phyloP scores from a whole-genome alignment of 2,797 vertebrate genomes.

The Phataginus tricuspis region DNA sequence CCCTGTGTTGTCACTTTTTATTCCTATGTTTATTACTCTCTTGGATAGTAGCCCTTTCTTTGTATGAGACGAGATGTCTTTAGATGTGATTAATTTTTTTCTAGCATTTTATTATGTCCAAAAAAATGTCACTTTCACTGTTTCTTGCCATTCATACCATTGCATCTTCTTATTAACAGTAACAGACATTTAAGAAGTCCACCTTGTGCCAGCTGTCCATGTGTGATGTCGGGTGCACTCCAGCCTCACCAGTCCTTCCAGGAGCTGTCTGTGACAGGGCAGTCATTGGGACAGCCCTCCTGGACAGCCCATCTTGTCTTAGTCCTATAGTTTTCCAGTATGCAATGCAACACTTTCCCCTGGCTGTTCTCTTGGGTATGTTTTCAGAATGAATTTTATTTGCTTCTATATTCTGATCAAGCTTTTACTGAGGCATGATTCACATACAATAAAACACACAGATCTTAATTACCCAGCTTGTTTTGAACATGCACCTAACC shows the following conservation, averaged over 20 bases:
- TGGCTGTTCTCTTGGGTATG: neutral
- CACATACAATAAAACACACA: neutral
- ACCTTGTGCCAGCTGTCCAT: too few relatives aligned
- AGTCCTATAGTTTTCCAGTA: neutral
- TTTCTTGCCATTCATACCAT: neutral
- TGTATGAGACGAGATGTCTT: neutral
- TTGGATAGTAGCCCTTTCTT: neutral
- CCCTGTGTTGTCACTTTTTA: neutral
- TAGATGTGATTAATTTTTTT: neutral
- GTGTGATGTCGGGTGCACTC: too few relatives aligned
- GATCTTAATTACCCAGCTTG: neutral
- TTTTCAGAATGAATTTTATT: neutral
- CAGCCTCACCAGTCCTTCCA: accelerated
- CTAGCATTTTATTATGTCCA: neutral
- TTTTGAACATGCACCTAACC: neutral
- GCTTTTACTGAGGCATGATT: too few relatives aligned
- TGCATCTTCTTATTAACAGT: neutral
- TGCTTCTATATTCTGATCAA: neutral
- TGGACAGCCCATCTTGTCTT: neutral
- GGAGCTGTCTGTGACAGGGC: neutral
- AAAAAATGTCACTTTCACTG: neutral
- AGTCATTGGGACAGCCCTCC: too few relatives aligned
- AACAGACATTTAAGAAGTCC: neutral
- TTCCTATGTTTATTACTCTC: neutral
- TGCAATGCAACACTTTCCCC: neutral